phyloP scores from a whole-genome alignment of 2,888 invertebrate species.

The Rutpela maculata region DNA sequence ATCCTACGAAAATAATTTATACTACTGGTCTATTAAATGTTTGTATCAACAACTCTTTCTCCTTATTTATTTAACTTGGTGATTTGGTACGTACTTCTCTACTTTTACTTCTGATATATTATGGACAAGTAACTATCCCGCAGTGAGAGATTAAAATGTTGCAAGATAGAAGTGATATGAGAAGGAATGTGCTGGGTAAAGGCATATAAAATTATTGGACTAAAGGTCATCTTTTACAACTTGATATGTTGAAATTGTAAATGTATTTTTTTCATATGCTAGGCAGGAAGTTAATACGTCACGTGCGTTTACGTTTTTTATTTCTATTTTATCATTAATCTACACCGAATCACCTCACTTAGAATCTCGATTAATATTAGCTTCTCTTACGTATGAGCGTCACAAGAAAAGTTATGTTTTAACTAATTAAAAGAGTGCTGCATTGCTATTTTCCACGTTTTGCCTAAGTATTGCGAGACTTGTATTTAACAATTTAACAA shows the following conservation, averaged over 20 bases:
- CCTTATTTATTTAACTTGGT: slow-evolving; percentile 26
- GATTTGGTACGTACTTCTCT: slow-evolving; percentile 6
- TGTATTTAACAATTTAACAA: no score
- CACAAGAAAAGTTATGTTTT: no score
- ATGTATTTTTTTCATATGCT: background rate
- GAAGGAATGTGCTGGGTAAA: slow-evolving; percentile 18
- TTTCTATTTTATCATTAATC: background rate
- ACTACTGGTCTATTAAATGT: no score
- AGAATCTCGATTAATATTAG: no score
- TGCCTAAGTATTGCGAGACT: no score
- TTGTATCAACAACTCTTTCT: slow-evolving; percentile 30
- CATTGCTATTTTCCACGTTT: no score
- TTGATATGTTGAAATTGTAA: background rate
- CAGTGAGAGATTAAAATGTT: slow-evolving; percentile 24
- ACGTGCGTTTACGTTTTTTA: background rate
- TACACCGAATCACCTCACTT: background rate
- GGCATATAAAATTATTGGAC: background rate
- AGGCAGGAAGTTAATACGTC: background rate
- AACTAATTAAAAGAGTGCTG: no score
- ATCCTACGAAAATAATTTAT: no score
- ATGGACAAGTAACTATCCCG: slow-evolving; percentile 11
- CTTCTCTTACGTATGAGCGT: no score
- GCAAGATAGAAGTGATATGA: slow-evolving; percentile 16
- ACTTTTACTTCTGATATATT: slow-evolving; percentile 19
- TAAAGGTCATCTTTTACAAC: background rate